Conservation (phyloP, 2,113 vertebrate genomes). For the Bubo bubo region DNA sequence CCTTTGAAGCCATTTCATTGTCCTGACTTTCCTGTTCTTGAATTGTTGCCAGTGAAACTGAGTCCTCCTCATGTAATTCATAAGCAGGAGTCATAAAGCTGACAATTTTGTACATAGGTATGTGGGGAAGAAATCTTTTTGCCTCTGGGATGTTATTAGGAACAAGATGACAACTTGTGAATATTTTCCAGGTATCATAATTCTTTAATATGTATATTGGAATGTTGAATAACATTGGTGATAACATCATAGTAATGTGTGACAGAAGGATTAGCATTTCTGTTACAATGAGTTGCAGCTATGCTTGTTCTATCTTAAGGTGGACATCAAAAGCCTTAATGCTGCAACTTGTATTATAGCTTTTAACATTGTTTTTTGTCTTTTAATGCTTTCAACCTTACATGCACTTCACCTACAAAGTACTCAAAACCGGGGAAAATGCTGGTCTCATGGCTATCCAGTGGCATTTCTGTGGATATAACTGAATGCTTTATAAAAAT, state of each 20-base stretch:
- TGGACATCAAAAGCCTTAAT: background rate
- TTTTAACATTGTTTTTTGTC: background rate
- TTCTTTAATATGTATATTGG: background rate
- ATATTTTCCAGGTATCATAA: conserved; percentile 50
- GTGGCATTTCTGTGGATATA: background rate
- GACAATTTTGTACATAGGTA: background rate
- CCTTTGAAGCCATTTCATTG: conserved; percentile 18
- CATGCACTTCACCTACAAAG: background rate
- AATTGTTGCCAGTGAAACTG: conserved; percentile 26
- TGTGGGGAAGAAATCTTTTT: background rate
- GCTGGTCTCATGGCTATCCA: background rate
- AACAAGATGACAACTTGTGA: conserved; percentile 33
- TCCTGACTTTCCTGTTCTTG: conserved; percentile 28
- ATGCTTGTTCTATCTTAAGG: background rate
- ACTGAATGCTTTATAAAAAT: background rate
- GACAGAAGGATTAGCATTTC: background rate
- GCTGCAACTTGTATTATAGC: background rate
- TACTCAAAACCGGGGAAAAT: background rate
- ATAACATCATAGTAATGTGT: background rate
- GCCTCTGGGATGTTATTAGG: conserved; percentile 30
- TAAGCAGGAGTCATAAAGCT: conserved; percentile 2
- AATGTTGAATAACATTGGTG: background rate
- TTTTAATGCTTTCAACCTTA: background rate
- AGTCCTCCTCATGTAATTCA: conserved; percentile 16
- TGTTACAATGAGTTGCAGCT: background rate